Percentiles rank a stretch among this genome's conserved stretches.
These are phyloP conservation scores for Acropora tenuis DNA, from an alignment of 64 coral and sea anemone species.

Conservation along the genomic window DNA sequence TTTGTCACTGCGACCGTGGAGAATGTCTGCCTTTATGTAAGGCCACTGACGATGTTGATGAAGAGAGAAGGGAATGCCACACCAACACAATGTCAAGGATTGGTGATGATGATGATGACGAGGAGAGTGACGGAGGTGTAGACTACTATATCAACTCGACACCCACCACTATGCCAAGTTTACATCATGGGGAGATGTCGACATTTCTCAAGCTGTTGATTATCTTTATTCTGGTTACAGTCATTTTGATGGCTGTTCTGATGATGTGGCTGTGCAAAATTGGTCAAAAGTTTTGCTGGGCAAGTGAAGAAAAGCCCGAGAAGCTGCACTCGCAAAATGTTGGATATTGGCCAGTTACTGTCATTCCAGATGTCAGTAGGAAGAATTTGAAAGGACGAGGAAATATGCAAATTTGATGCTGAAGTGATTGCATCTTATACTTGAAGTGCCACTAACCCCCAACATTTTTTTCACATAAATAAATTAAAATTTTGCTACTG, in stretches of 20 bases:
- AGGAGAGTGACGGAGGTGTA: neutral
- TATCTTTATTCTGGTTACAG: constrained; percentile 84
- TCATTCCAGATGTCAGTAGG: constrained; percentile 73
- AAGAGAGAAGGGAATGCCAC: constrained; percentile 74
- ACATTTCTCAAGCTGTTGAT: constrained; percentile 85
- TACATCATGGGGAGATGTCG: constrained; percentile 54
- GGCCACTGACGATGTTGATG: constrained; percentile 54
- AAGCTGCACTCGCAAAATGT: constrained; percentile 56
- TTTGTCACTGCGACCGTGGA: constrained; percentile 86
- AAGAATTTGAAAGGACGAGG: constrained; percentile 70
- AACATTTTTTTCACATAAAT: no score
- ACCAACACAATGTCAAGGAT: neutral
- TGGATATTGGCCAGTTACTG: constrained; percentile 75
- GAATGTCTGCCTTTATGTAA: constrained; percentile 71
- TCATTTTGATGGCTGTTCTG: constrained; percentile 73
- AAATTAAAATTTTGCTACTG: no score
- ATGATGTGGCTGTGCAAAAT: constrained; percentile 87
- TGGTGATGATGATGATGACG: neutral
- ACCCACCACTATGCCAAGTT: neutral
- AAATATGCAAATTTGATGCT: constrained; percentile 51
- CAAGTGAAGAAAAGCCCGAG: constrained; percentile 34
- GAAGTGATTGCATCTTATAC: neutral
- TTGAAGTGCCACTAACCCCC: no score
- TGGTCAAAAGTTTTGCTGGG: constrained; percentile 78
- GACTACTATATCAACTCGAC: neutral